A percentile compares a stretch with the other conserved stretches of the same genome.
These are phyloP conservation scores for Oophaga sylvatica DNA, from an alignment of 2,797 vertebrate species.

Conservation along the genomic window DNA sequence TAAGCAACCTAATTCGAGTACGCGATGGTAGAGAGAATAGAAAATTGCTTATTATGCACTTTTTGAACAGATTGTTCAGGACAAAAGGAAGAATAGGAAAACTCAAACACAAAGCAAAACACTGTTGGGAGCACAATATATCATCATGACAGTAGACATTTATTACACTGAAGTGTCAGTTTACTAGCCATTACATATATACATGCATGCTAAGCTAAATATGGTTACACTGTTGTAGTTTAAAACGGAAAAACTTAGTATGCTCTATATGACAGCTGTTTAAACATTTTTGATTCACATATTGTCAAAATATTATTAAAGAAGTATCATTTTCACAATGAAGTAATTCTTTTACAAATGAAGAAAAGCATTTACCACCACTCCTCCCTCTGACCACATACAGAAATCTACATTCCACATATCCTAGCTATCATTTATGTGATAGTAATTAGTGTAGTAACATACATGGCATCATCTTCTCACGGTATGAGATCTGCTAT, in stretches of 20 bases:
- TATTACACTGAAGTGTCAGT: not conserved
- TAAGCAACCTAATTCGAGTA: conserved; percentile 8
- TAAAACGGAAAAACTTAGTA: not conserved
- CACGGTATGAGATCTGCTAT: no score
- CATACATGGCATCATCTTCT: no score
- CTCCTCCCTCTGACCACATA: no score
- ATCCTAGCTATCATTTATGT: no score
- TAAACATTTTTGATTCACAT: no score
- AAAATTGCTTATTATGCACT: conserved; percentile 7
- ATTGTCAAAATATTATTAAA: not conserved
- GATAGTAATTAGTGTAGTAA: no score
- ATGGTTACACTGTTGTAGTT: not conserved
- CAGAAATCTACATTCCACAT: no score
- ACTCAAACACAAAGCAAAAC: conserved; percentile 11
- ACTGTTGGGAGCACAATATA: conserved; percentile 29
- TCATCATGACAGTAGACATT: conserved; percentile 37
- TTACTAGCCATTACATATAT: not conserved
- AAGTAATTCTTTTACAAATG: not conserved
- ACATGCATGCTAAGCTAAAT: not conserved
- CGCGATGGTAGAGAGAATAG: not conserved
- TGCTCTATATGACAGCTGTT: not conserved
- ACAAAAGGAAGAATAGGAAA: not conserved
- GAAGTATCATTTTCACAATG: not conserved
- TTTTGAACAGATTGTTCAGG: conserved; percentile 10
- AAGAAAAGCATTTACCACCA: no score